Evolutionary conservation across 2,113 vertebrate genomes (phyloP).

Genomic region (Neopipo cinnamomea): DNA sequence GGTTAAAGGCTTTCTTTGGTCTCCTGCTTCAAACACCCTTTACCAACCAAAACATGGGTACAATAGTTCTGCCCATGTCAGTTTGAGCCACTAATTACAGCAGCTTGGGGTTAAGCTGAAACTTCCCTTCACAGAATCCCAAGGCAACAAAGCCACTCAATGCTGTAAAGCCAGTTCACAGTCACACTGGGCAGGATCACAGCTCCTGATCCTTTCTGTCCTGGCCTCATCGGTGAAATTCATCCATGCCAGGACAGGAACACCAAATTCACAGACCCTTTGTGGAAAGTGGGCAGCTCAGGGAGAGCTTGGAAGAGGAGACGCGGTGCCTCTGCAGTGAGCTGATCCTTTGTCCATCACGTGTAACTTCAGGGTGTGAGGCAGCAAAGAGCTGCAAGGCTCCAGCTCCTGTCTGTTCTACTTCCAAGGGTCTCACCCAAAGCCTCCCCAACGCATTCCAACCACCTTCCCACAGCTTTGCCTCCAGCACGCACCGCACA

Average conservation of each 20-base stretch:
- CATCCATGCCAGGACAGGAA: background rate
- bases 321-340: background rate
- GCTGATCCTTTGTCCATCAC: background rate
- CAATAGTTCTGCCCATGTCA: fast-evolving
- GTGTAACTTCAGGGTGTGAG: background rate
- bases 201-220: background rate
- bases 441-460: background rate
- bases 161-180: background rate
- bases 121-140: background rate
- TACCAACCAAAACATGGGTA: background rate
- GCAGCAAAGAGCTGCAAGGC: background rate
- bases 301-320: background rate
- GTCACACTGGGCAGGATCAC: background rate
- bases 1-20: background rate
- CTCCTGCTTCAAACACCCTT: background rate
- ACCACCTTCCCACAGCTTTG: background rate
- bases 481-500: background rate
- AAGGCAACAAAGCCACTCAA: background rate
- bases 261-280: background rate
- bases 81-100: background rate
- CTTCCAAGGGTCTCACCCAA: background rate
- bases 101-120: background rate
- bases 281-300: background rate
- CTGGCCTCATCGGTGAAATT: background rate
- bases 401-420: background rate